phyloP scores from a whole-genome alignment of 2,888 invertebrate species.

The Philereme vetulata region DNA sequence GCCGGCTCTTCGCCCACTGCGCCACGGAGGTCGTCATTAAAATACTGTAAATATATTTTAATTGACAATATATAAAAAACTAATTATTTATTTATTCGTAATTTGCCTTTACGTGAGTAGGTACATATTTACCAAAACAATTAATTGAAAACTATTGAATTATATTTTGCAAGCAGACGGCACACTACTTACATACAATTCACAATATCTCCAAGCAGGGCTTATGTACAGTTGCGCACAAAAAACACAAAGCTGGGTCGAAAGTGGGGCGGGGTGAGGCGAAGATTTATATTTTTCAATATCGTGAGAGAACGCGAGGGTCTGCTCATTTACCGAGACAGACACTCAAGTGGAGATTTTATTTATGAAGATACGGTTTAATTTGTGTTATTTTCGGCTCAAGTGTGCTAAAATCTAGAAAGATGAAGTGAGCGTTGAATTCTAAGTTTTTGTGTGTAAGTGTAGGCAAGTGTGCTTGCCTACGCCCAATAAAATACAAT shows the following conservation, averaged over 20 bases:
- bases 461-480: too few relatives aligned
- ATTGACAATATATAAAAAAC: too few relatives aligned
- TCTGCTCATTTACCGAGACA: slow-evolving; percentile 48
- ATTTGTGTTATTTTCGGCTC: slow-evolving; percentile 53
- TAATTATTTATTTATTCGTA: too few relatives aligned
- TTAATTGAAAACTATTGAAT: too few relatives aligned
- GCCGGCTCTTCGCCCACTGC: too few relatives aligned
- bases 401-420: slow-evolving; percentile 27
- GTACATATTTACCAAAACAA: too few relatives aligned
- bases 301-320: slow-evolving; percentile 68
- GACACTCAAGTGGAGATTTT: slow-evolving; percentile 65
- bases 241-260: slow-evolving; percentile 56
- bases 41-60: too few relatives aligned
- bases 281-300: slow-evolving; percentile 79
- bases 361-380: slow-evolving; percentile 70
- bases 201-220: slow-evolving; percentile 8
- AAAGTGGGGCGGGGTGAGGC: slow-evolving; percentile 60
- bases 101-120: too few relatives aligned
- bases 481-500: too few relatives aligned
- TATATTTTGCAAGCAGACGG: too few relatives aligned
- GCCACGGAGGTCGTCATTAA: too few relatives aligned
- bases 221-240: slow-evolving; percentile 34
- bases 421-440: neutral
- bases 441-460: too few relatives aligned
- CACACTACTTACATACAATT: neutral